Evolutionary conservation across 1,140 invertebrate genomes (phyloP), one percentile per base, ranked within the genome.

Genomic region (Monochamus saltuarius): DNA sequence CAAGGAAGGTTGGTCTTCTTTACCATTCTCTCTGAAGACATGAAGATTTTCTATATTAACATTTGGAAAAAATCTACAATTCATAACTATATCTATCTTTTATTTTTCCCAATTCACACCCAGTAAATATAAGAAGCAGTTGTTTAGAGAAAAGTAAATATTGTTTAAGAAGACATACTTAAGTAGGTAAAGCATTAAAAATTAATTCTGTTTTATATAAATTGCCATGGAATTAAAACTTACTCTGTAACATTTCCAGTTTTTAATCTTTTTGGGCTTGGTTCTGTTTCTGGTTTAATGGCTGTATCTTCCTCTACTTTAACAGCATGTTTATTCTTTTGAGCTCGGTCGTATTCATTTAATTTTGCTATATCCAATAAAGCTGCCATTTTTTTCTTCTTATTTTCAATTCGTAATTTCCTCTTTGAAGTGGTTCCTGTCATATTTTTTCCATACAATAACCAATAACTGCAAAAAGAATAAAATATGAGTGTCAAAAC

Each of bases 361-460:
- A 86, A 73, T 72, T 82, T 81, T 35, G 82, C 77, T 40, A 87
- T 75, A 72, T 85, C 81, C 11, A 85, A 77, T 63, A 85, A 76
- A 2, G 85, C 85, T 14, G 80, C 77, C 66, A 85, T 77, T 77
- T 86, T 87, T 71, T 83, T 83, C 62, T 81, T 81, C 63, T 86
- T 87, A 52, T 82, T 86, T 64, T 86, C 83, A 57, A 81, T 75
- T 59, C 85, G 78, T 67, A 64, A 54, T 22, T 55, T 67, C 22
- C 53, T 56, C 54, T 69, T 71, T n/a, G 64, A 50, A 77, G 75
- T 29, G 75, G 70, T 67, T 82, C 79, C 66, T 81, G 83, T 69
- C 69, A 71, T 71, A 59, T 52, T 68, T 40, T 62, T 55, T 34
- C 55, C 55, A 61, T 58, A 46, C 16, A 60, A 51, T 43, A 64